Conservation (phyloP, 2,888 invertebrate genomes). For the Atethmia centrago region DNA sequence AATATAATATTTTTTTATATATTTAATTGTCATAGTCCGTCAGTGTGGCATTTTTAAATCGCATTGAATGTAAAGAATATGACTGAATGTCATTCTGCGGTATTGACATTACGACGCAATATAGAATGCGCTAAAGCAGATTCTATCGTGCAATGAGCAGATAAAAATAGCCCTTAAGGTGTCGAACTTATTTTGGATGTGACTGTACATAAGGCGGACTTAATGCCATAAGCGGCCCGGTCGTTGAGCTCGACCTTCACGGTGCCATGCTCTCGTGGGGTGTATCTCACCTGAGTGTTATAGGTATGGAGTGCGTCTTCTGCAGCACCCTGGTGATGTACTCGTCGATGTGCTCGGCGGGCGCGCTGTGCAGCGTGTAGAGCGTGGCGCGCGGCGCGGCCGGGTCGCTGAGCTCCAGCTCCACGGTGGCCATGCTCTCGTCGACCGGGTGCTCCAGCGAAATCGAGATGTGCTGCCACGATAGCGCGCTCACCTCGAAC, state of each 20-base stretch:
- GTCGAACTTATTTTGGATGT: too few relatives aligned
- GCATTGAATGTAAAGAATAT: too few relatives aligned
- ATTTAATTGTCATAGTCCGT: too few relatives aligned
- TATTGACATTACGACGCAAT: too few relatives aligned
- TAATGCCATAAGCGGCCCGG: background rate
- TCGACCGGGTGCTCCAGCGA: conserved; percentile 98
- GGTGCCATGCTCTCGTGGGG: background rate
- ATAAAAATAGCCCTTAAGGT: too few relatives aligned
- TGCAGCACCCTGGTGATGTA: conserved; percentile 92
- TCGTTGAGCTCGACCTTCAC: background rate
- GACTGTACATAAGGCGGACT: too few relatives aligned
- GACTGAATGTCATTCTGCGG: too few relatives aligned
- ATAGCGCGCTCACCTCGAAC: conserved; percentile 97
- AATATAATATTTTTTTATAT: too few relatives aligned
- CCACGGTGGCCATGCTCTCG: conserved; percentile 97
- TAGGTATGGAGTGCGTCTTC: conserved; percentile 97
- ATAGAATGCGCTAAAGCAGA: too few relatives aligned
- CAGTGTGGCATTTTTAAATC: too few relatives aligned
- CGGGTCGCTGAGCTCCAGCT: conserved; percentile 95
- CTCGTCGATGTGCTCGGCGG: conserved; percentile 84
- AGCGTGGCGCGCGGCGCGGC: conserved; percentile 95
- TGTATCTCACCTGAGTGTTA: conserved; percentile 48
- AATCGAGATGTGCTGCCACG: conserved; percentile 97
- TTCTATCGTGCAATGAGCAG: too few relatives aligned
- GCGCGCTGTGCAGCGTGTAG: conserved; percentile 91